Evolutionary conservation across 2,797 vertebrate genomes (phyloP).

Genomic region (Phataginus tetradactyla): DNA sequence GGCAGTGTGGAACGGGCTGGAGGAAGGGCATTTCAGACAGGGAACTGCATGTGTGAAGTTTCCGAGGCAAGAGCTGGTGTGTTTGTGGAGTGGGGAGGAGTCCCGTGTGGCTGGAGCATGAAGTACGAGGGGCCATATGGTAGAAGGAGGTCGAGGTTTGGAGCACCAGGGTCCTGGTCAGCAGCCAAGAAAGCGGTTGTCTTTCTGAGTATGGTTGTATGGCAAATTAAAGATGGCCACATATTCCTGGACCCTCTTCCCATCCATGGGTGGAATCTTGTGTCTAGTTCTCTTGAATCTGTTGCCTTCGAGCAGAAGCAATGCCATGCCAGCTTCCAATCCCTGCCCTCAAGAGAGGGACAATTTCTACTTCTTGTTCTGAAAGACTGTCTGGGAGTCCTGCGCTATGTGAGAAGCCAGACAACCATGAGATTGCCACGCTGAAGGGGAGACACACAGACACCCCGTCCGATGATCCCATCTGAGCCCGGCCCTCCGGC

Average conservation of each 20-base stretch:
- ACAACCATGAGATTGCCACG: background rate
- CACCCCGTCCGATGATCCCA: no score
- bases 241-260: background rate
- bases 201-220: background rate
- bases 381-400: background rate
- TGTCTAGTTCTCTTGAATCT: background rate
- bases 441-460: background rate
- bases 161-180: background rate
- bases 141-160: background rate
- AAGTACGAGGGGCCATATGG: background rate
- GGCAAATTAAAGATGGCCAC: background rate
- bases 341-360: background rate
- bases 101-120: background rate
- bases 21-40: background rate
- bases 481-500: background rate
- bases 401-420: background rate
- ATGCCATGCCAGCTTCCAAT: background rate
- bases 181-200: background rate
- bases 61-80: background rate
- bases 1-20: fast-evolving
- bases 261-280: no score
- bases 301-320: background rate
- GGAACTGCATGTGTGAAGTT: background rate
- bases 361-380: background rate
- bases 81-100: background rate